Conservation (phyloP, 2,113 vertebrate species). For the Bufo gargarizans region DNA sequence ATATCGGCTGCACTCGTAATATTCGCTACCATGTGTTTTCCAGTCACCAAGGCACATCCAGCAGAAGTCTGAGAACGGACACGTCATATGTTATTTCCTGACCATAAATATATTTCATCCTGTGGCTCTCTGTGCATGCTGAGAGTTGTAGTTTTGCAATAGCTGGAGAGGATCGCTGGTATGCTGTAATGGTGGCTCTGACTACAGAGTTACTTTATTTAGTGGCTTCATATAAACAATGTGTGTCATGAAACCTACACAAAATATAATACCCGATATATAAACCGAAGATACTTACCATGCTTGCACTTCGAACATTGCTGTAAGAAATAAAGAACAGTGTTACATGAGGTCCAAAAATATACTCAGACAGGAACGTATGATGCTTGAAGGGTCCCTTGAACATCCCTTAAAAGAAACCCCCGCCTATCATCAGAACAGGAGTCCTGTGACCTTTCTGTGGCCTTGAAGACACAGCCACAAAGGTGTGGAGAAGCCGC, state of each 20-base stretch:
- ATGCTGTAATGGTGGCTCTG: not conserved
- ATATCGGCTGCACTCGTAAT: constrained; percentile 99
- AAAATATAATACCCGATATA: not conserved
- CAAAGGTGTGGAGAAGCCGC: too few relatives aligned
- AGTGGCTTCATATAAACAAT: not conserved
- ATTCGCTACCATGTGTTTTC: constrained; percentile 99
- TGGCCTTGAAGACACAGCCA: too few relatives aligned
- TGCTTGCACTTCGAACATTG: constrained; percentile 99
- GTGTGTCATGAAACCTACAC: not conserved
- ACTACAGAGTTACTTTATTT: not conserved
- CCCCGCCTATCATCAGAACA: too few relatives aligned
- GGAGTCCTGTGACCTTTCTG: too few relatives aligned
- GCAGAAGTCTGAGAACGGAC: constrained; percentile 88
- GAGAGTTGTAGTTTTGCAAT: not conserved
- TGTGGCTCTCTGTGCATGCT: not conserved
- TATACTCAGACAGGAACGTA: not conserved
- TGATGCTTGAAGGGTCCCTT: not conserved
- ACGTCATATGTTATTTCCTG: not conserved
- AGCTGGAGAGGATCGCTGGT: not conserved
- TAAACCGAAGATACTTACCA: constrained; percentile 76
- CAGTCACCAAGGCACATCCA: constrained; percentile 99
- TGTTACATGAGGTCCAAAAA: not conserved
- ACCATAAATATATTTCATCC: not conserved
- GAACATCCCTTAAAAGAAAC: too few relatives aligned
- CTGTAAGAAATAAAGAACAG: constrained; percentile 77